These are phyloP conservation scores for Cheilosia impressa DNA, from an alignment of 2,888 invertebrate genomes.

Conservation along the genomic window DNA sequence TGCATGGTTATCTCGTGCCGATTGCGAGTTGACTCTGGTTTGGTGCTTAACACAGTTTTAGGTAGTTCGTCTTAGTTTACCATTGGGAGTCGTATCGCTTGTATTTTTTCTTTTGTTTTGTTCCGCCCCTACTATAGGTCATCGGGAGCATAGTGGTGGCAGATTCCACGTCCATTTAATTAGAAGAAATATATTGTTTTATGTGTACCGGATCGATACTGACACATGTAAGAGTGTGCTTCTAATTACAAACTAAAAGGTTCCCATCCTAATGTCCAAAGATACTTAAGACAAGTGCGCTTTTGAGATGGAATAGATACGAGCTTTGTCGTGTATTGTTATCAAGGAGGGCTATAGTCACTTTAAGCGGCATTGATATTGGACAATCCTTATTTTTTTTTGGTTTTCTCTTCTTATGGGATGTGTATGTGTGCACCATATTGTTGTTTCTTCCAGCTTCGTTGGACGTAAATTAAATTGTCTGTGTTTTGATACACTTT, in stretches of 20 bases:
- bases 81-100: slow-evolving; percentile 45
- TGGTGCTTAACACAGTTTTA: slow-evolving; percentile 55
- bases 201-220: too few species aligned
- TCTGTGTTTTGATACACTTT: neutral
- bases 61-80: slow-evolving; percentile 31
- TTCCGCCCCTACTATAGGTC: slow-evolving; percentile 12
- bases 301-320: slow-evolving; percentile 50
- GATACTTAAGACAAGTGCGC: slow-evolving; percentile 43
- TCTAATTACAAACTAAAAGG: slow-evolving; percentile 56
- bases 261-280: slow-evolving; percentile 30
- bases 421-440: too few species aligned
- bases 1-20: neutral
- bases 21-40: slow-evolving; percentile 28
- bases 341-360: slow-evolving; percentile 9
- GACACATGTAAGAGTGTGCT: neutral
- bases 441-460: too few species aligned
- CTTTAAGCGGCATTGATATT: slow-evolving; percentile 4
- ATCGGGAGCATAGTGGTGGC: neutral
- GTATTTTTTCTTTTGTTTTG: slow-evolving; percentile 28
- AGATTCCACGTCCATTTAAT: neutral
- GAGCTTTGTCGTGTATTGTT: slow-evolving; percentile 26
- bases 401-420: too few species aligned
- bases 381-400: neutral
- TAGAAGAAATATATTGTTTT: neutral
- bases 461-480: neutral